Evolutionary conservation across 2,113 vertebrate species (phyloP).

Genomic region (Salvelinus alpinus): DNA sequence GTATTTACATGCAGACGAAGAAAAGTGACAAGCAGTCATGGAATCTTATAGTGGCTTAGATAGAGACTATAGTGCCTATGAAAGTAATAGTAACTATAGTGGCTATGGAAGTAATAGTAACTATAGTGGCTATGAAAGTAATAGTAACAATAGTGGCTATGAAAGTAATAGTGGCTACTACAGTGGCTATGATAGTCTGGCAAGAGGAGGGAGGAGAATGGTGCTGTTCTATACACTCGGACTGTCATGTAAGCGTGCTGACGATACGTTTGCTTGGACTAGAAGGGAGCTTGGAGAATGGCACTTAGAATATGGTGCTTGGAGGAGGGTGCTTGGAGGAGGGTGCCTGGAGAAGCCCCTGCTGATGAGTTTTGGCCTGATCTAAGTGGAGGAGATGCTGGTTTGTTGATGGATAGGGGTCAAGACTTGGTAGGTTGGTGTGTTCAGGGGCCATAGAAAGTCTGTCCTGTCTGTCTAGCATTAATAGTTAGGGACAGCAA

Average conservation of each 20-base stretch:
- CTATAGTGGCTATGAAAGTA: background rate
- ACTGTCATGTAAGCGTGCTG: too few relatives aligned
- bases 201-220: background rate
- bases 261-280: too few relatives aligned
- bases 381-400: constrained; percentile 32
- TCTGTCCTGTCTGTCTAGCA: background rate
- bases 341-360: too few relatives aligned
- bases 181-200: background rate
- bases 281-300: background rate
- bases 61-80: background rate
- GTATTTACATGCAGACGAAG: constrained; percentile 66
- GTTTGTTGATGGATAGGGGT: background rate
- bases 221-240: background rate
- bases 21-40: constrained; percentile 64
- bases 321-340: too few relatives aligned
- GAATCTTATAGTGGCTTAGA: background rate
- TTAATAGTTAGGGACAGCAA: background rate
- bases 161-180: too few relatives aligned
- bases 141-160: too few relatives aligned
- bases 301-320: background rate
- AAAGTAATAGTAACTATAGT: background rate
- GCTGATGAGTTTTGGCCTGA: too few relatives aligned
- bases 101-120: background rate
- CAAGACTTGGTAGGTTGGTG: constrained; percentile 11
- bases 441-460: background rate